Evolutionary conservation across 2,888 invertebrate species (phyloP).

Genomic region (Cancer borealis): DNA sequence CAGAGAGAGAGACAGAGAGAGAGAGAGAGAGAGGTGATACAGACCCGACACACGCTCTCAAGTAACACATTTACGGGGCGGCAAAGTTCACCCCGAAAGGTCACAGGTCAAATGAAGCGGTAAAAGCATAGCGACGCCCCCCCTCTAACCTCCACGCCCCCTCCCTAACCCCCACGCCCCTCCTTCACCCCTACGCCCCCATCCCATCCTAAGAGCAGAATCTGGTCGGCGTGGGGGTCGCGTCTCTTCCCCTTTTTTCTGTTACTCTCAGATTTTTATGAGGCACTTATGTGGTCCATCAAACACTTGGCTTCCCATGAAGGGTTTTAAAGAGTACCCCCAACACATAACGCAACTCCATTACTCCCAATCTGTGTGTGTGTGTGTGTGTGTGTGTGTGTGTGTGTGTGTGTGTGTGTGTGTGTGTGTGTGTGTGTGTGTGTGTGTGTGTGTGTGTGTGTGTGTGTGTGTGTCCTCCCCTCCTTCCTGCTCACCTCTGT

Average conservation of each 20-base stretch:
- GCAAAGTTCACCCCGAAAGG: neutral
- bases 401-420: neutral
- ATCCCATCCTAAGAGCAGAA: neutral
- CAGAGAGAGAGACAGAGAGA: conserved; percentile 2
- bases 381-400: conserved; percentile 32
- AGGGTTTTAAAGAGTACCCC: neutral
- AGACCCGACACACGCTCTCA: neutral
- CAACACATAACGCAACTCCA: neutral
- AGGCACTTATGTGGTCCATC: conserved; percentile 32
- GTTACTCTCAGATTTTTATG: conserved; percentile 18
- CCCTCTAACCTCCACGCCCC: neutral
- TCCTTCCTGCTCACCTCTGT: neutral
- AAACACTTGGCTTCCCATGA: conserved; percentile 23
- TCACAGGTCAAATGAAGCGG: conserved; percentile 1
- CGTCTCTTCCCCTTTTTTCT: neutral
- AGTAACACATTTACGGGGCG: neutral
- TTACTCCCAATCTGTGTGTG: conserved; percentile 15
- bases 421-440: neutral
- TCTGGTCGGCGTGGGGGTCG: neutral
- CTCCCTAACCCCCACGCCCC: neutral
- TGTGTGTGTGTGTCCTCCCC: no score
- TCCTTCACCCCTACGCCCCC: neutral
- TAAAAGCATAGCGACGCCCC: neutral
- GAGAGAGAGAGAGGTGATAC: neutral
- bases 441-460: no score